A percentile compares a stretch with the other conserved stretches of the same genome.
phyloP scores from a whole-genome alignment of 2,888 invertebrate species.

The Melieria omissa region DNA sequence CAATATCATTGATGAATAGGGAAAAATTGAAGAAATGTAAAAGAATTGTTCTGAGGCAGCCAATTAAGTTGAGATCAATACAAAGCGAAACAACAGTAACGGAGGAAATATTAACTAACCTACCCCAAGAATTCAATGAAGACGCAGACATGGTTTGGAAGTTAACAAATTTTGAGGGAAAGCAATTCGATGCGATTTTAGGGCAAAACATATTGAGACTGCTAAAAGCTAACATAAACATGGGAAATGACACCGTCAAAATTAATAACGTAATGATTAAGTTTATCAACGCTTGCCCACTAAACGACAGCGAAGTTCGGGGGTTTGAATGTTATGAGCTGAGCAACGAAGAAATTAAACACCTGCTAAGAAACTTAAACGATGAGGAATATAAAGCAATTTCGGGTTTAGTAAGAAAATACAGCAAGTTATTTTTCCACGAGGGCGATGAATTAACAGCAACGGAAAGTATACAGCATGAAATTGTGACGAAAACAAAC shows the following conservation, averaged over 20 bases:
- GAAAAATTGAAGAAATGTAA: no score
- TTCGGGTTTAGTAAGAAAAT: no score
- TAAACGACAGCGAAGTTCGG: neutral
- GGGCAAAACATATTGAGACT: conserved; percentile 10
- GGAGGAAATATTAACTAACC: conserved; percentile 5
- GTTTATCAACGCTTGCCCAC: neutral
- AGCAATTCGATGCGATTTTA: conserved; percentile 18
- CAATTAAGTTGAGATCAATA: no score
- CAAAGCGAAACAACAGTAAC: no score
- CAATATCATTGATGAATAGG: no score
- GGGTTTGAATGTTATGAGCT: conserved; percentile 2
- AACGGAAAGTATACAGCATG: no score
- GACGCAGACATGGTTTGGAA: conserved; percentile 20
- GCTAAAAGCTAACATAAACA: conserved; percentile 14
- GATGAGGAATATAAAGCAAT: no score
- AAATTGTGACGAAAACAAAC: no score
- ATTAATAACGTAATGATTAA: conserved; percentile 19
- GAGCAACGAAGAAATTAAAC: neutral
- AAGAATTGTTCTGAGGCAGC: no score
- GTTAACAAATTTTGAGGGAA: conserved; percentile 16
- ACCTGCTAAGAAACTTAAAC: no score
- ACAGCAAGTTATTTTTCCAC: no score
- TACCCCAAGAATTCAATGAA: conserved; percentile 27
- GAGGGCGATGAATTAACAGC: no score
- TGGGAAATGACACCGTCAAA: conserved; percentile 15